Evolutionary conservation across 2,888 invertebrate species (phyloP), one percentile per base, ranked within the genome.

Genomic region (Clusia tigrina): DNA sequence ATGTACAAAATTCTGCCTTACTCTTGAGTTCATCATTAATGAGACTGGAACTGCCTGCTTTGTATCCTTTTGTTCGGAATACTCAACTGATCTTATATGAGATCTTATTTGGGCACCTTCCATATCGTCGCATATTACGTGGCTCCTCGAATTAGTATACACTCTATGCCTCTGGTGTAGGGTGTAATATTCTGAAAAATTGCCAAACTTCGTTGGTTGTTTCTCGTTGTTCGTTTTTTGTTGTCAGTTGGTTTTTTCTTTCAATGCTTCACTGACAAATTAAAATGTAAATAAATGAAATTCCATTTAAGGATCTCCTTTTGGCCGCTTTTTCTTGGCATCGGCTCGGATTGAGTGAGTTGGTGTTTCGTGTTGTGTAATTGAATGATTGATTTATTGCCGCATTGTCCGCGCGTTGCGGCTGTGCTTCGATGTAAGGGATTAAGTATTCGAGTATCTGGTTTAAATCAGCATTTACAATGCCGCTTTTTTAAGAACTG

Each of bases 261-360:
- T 56, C 42, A 24, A 56, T 56, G 56, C 56, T 56, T 51, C 42
- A 17, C 22, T 58, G 52, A 58, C 52, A 58, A 58, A 58, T 58
- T 58, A 52, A 58, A 58, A 58, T 58, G 58, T 52, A 58, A 58
- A 58, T 58, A 58, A 58, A 58, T 37, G 37, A 52, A 58, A 58
- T 52, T 52, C 58, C 58, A 58, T 58, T 58, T 58, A 51, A 58
- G 58, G 58, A 58, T 48, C 12, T 48, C 22, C 42, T 48, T 3
- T 20, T 48, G 48, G 20, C 5, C 10, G 42, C 3, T 42, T 42
- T 42, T 42, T 42, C 3, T 42, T 42, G 42, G 48, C 22, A 20
- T 22, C 42, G 42, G 12, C n/a, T 42, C 3, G 12, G 42, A 6
- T 42, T n/a, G n/a, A 48, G 22, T 48, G 18, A n/a, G 18, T 20